These are phyloP conservation scores for Penelope pileata DNA, from an alignment of 2,113 vertebrate genomes.

Conservation along the genomic window DNA sequence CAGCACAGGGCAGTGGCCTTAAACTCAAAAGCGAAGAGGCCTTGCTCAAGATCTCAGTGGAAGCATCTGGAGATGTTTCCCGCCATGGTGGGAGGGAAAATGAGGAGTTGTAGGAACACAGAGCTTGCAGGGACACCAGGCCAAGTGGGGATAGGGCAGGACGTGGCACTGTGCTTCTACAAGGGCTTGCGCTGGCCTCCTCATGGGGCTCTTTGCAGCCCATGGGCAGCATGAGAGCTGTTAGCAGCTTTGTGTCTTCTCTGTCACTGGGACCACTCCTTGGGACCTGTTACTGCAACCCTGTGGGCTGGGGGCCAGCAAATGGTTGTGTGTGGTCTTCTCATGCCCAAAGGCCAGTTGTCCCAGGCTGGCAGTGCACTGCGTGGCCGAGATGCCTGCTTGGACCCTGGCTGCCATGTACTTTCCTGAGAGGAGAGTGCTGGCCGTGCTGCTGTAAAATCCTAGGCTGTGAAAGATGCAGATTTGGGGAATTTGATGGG, in stretches of 20 bases:
- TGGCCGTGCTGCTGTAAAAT: not conserved
- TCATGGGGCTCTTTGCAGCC: not conserved
- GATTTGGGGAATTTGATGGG: not conserved
- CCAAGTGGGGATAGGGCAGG: not conserved
- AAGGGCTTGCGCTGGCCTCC: too few relatives aligned
- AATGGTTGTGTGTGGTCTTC: not conserved
- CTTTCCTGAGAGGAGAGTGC: not conserved
- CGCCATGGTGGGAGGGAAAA: accelerated
- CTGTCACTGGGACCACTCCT: not conserved
- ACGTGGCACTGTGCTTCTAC: accelerated
- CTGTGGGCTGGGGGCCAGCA: not conserved
- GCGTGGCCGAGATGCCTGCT: not conserved
- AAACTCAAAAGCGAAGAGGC: not conserved
- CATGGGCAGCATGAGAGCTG: not conserved
- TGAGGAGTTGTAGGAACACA: not conserved
- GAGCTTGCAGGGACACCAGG: not conserved
- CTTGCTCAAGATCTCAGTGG: accelerated
- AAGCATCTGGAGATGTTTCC: accelerated
- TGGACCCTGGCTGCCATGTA: not conserved
- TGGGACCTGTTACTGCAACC: not conserved
- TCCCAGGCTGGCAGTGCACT: not conserved
- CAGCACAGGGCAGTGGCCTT: not conserved
- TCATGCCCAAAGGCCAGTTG: not conserved
- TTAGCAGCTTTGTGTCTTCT: not conserved
- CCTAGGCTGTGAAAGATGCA: not conserved